A percentile compares a stretch with the other conserved stretches of the same genome.
These are phyloP conservation scores for Marronus borbonicus DNA, from an alignment of 2,888 invertebrate genomes.

Conservation along the genomic window DNA sequence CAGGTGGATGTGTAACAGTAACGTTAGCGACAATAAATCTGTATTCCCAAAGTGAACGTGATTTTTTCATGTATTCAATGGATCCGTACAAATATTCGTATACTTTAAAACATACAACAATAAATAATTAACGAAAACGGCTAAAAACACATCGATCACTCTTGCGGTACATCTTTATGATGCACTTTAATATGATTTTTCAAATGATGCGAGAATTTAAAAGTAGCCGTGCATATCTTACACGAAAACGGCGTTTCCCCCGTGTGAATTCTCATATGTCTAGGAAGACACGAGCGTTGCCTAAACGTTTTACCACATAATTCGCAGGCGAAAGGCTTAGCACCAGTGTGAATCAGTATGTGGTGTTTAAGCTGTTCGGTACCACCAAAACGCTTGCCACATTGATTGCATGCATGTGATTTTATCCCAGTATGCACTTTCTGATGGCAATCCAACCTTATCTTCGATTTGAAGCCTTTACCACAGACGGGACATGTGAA, in stretches of 20 bases:
- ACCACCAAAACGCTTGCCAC: conserved; percentile 26
- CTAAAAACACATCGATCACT: too few species aligned
- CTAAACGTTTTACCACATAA: conserved; percentile 31
- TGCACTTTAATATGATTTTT: conserved; percentile 20
- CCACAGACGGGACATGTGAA: conserved; percentile 12
- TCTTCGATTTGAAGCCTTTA: conserved; percentile 13
- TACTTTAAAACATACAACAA: too few species aligned
- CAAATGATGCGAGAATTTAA: conserved; percentile 28
- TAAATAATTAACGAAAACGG: too few species aligned
- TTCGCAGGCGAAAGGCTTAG: conserved; percentile 17
- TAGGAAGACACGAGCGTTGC: neutral
- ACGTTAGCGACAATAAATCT: too few species aligned
- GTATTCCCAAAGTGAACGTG: too few species aligned
- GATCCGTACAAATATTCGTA: too few species aligned
- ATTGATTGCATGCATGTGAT: conserved; percentile 14
- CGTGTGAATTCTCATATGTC: conserved; percentile 31
- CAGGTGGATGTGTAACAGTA: too few species aligned
- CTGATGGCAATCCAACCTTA: neutral
- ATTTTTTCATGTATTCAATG: too few species aligned
- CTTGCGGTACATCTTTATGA: neutral
- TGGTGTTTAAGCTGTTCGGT: neutral
- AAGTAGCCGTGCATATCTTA: neutral
- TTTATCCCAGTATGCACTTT: conserved; percentile 6
- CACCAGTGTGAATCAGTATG: neutral
- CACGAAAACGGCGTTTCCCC: conserved; percentile 20